Base-by-base conservation (phyloP, 2,888 invertebrate genomes). In the Drosophila demipolita region DNA sequence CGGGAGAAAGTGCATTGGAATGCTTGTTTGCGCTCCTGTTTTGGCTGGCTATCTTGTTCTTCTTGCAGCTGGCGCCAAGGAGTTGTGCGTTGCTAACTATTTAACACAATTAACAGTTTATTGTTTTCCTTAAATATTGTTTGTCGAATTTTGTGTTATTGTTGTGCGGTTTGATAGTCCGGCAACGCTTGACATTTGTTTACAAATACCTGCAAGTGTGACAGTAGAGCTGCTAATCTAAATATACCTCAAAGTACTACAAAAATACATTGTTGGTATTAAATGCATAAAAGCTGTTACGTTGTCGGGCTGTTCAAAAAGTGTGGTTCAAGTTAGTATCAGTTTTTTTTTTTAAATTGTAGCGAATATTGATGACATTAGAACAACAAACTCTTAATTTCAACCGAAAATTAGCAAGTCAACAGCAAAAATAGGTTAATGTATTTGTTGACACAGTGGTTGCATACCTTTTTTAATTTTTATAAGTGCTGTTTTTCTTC, bases 1-100 rank as follows among this genome's bases (percentile, higher is more conserved):
- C 17, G 20, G 82, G 84, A 80, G 84, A 85, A 85, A 85, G 84
- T 89, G 89, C 89, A 87, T 79, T 66, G 84, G 85, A 87, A 89
- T 84, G 65, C 53, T 55, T 60, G 75, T 57, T 67, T 63, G 9
- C 35, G 60, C 42, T 59, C 60, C 63, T 66, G 70, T 32, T 75
- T 36, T 40, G 26, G 36, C 36, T 26, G 33, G 2, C 15, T 45
- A 45, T 23, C 4, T 45, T 45, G 15, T 35, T 32, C 23, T 26
- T 59, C 26, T 26, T 36, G 36, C 38, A 29, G 38, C 15, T 42
- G 58, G 35, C 72, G 15, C 48, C 45, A 49, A 45, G 60, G 36
- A 45, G 38, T 20, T 15, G 12, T 20, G 49, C 49, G 29, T 23
- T 38, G 29, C 33, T 38, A 53, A 71, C 64, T 75, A 66, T 52